phyloP scores from a whole-genome alignment of 2,797 vertebrate species.

The Margarornis squamiger region DNA sequence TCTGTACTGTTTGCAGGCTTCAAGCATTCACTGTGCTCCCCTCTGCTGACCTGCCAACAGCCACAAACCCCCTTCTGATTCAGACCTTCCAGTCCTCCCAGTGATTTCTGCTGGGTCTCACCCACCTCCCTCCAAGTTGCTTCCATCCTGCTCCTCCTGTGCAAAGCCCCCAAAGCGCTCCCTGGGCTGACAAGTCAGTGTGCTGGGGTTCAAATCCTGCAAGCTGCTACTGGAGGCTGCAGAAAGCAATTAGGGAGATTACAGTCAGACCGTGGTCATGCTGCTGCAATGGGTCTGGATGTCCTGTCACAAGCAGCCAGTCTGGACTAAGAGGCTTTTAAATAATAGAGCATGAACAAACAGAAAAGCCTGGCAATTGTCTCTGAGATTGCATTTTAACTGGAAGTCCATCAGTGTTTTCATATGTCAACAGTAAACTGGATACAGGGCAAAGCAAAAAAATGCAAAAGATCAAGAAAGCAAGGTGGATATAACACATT shows the following conservation, averaged over 20 bases:
- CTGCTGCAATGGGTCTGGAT: background rate
- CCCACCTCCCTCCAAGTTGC: background rate
- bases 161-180: background rate
- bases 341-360: background rate
- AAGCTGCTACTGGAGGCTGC: background rate
- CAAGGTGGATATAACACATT: background rate
- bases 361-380: background rate
- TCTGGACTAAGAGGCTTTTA: background rate
- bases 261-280: background rate
- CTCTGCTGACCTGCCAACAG: background rate
- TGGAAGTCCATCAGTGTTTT: background rate
- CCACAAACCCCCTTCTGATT: background rate
- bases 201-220: background rate
- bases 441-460: background rate
- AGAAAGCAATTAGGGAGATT: conserved; percentile 10
- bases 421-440: background rate
- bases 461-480: background rate
- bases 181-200: background rate
- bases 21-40: background rate
- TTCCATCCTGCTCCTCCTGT: background rate
- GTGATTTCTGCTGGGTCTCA: background rate
- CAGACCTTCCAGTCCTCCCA: background rate
- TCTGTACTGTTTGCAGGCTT: background rate
- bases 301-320: background rate
- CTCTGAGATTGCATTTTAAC: background rate